These are phyloP conservation scores for Lophotriccus pileatus DNA, from an alignment of 2,797 vertebrate genomes.

Conservation along the genomic window DNA sequence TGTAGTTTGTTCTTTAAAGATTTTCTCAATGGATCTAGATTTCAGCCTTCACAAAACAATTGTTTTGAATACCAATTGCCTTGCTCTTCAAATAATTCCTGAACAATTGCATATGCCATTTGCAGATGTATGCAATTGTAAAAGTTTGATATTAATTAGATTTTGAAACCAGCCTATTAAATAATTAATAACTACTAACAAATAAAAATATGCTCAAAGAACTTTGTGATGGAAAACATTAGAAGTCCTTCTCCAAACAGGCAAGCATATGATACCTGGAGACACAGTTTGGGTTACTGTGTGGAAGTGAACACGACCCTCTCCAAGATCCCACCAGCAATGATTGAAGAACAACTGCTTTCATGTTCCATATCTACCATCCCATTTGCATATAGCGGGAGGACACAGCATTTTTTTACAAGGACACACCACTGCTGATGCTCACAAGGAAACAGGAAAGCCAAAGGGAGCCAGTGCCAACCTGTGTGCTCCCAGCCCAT, in stretches of 20 bases:
- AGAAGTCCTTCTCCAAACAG: background rate
- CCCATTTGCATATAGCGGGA: background rate
- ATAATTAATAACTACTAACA: background rate
- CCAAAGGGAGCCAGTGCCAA: background rate
- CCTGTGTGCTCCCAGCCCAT: background rate
- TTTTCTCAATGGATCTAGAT: background rate
- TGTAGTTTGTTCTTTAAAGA: background rate
- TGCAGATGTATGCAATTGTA: background rate
- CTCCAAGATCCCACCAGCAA: background rate
- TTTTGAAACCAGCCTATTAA: background rate
- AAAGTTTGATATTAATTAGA: background rate
- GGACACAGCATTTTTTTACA: background rate
- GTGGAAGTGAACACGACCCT: background rate
- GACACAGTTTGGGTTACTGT: rapidly evolving
- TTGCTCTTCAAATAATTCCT: background rate
- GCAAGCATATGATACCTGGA: rapidly evolving
- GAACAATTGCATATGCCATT: background rate
- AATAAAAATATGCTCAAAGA: background rate
- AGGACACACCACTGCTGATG: background rate
- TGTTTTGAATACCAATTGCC: background rate
- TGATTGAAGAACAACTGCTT: background rate
- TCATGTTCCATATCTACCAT: background rate
- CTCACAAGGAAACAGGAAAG: background rate
- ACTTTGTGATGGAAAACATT: background rate
- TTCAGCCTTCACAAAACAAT: background rate